Conservation (phyloP, 2,113 vertebrate genomes). For the Percina caprodes region DNA sequence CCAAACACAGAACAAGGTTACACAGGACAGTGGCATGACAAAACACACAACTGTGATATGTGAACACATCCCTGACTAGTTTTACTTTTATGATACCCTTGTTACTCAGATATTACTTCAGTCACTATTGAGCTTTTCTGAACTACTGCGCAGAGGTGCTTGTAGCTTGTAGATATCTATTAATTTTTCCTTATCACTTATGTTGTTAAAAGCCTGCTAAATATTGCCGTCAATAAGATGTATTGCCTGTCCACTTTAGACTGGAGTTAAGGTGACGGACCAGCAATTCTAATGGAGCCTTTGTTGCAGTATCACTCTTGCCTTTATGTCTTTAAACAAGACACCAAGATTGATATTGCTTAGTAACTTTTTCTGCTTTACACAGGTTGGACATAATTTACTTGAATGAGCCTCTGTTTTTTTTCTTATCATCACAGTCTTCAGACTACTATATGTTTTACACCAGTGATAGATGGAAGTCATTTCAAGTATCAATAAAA, state of each 20-base stretch:
- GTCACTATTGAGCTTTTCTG: not conserved
- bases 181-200: not conserved
- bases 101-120: not conserved
- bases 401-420: not conserved
- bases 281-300: not conserved
- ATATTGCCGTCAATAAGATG: not conserved
- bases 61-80: not conserved
- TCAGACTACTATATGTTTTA: slow-evolving; percentile 10
- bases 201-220: not conserved
- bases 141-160: not conserved
- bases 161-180: not conserved
- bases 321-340: not conserved
- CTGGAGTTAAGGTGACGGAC: not conserved
- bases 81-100: not conserved
- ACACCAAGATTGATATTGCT: not conserved
- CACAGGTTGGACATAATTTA: slow-evolving; percentile 6
- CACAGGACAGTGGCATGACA: slow-evolving; percentile 5
- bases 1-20: slow-evolving; percentile 29
- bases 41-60: not conserved
- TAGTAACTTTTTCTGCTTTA: not conserved
- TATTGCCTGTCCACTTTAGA: not conserved
- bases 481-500: slow-evolving; percentile 38
- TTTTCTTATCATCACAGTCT: not conserved
- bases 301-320: not conserved
- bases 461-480: slow-evolving; percentile 15